Conservation (phyloP, 2,888 invertebrate genomes). For the Plutella xylostella region DNA sequence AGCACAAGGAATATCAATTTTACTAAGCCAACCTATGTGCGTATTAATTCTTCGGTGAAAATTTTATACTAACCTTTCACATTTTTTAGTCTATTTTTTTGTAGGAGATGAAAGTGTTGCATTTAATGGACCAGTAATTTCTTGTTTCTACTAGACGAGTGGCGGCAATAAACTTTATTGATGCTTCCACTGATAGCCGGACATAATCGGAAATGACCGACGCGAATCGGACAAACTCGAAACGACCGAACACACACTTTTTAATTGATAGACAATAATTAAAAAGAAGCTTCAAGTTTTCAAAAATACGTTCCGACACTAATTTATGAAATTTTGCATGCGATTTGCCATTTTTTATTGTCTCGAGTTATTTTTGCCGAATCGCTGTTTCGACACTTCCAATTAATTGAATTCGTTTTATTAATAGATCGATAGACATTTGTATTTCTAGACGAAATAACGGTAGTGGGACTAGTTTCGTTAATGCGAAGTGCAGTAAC, state of each 20-base stretch:
- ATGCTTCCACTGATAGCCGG: slow-evolving; percentile 51
- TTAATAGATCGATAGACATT: no score
- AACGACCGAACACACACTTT: slow-evolving; percentile 34
- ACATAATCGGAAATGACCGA: slow-evolving; percentile 46
- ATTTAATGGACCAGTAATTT: slow-evolving; percentile 50
- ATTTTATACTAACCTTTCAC: no score
- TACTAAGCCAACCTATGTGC: no score
- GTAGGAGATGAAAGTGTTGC: not conserved
- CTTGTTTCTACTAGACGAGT: slow-evolving; percentile 54
- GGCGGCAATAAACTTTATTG: slow-evolving; percentile 61
- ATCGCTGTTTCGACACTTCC: no score
- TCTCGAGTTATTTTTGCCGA: no score
- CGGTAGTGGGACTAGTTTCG: no score
- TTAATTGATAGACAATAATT: slow-evolving; percentile 57
- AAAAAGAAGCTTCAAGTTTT: slow-evolving; percentile 47
- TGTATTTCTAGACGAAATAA: no score
- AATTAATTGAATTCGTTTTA: no score
- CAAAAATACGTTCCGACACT: slow-evolving; percentile 24
- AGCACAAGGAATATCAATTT: no score
- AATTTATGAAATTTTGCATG: not conserved
- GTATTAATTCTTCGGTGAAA: no score
- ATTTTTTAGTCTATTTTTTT: no score
- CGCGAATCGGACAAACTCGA: slow-evolving; percentile 44
- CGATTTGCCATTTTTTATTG: not conserved
- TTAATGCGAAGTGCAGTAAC: not conserved